Percentiles rank a stretch among this genome's conserved stretches.
Evolutionary conservation across 1,140 invertebrate genomes (phyloP).

Genomic region (Eupristina koningsbergeri): DNA sequence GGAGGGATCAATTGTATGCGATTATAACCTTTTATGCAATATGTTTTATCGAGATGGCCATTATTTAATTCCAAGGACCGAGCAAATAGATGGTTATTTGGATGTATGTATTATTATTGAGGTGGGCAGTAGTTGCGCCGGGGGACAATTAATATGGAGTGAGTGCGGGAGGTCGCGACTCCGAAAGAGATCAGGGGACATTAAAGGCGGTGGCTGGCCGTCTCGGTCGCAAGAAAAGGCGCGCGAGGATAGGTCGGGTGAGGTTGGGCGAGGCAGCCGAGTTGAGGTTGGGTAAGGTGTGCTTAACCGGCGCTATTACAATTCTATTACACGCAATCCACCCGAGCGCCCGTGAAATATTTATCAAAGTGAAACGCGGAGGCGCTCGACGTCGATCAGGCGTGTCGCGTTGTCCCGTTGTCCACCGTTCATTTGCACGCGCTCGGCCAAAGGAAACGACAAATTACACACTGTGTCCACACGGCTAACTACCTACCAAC

Average conservation of each 20-base stretch:
- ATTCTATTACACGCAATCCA: conserved; percentile 1
- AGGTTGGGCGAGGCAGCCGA: no score
- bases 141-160: conserved; percentile 8
- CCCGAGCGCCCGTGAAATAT: conserved; percentile 15
- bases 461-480: conserved; percentile 40
- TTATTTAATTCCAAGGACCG: conserved; percentile 16
- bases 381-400: conserved; percentile 16
- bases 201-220: not conserved
- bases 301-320: not conserved
- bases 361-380: conserved; percentile 30
- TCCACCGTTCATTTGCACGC: conserved; percentile 21
- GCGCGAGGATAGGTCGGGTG: no score
- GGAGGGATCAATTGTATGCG: not conserved
- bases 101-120: not conserved
- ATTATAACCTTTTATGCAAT: conserved; percentile 3
- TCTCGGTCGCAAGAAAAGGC: not conserved
- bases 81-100: not conserved
- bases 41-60: not conserved
- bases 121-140: not conserved
- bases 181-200: conserved; percentile 15
- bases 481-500: not conserved
- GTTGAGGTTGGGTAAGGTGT: not conserved
- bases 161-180: not conserved
- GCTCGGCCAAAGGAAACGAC: conserved; percentile 31
- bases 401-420: not conserved